A percentile compares a stretch with the other conserved stretches of the same genome.
Conservation (phyloP, 2,797 vertebrate genomes). For the Buphagus erythrorhynchus region DNA sequence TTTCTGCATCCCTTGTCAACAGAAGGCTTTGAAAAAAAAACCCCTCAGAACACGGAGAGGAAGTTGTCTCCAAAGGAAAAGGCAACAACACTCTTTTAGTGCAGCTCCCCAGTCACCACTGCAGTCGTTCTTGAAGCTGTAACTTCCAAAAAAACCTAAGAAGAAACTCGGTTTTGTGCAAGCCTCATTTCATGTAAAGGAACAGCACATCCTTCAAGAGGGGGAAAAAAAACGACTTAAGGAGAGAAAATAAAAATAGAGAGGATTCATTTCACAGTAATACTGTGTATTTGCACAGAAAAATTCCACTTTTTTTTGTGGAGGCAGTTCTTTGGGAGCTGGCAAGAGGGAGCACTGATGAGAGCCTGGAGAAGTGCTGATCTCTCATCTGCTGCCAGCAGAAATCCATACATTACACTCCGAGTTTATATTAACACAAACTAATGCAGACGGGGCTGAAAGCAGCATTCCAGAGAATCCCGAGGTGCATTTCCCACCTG, state of each 20-base stretch:
- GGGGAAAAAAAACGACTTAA: neutral
- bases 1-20: slow-evolving; percentile 34
- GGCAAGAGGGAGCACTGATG: neutral
- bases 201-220: neutral
- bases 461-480: neutral
- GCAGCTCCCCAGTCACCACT: neutral
- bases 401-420: neutral
- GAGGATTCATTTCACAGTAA: slow-evolving; percentile 3
- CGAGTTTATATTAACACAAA: neutral
- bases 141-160: slow-evolving; percentile 1
- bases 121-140: neutral
- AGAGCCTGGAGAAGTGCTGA: neutral
- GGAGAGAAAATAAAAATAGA: slow-evolving; percentile 31
- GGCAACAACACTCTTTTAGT: neutral
- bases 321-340: neutral
- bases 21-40: neutral
- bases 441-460: neutral
- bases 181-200: neutral
- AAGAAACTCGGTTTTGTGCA: neutral
- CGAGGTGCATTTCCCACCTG: neutral
- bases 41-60: neutral
- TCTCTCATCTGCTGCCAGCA: neutral
- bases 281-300: neutral
- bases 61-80: slow-evolving; percentile 12
- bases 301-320: neutral